Conservation (phyloP, 2,797 vertebrate genomes). For the Catamblyrhynchus diadema region DNA sequence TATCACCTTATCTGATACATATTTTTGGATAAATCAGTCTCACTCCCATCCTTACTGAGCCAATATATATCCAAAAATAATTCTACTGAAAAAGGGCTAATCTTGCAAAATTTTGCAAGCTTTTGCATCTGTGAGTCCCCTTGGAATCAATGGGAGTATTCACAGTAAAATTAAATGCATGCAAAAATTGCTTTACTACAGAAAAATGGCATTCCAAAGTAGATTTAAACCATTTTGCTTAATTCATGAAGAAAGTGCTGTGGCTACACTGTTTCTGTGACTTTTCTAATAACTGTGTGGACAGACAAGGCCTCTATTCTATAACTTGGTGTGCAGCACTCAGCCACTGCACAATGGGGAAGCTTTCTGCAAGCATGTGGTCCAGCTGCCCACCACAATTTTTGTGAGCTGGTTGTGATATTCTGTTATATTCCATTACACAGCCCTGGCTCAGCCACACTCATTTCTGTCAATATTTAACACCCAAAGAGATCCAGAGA, state of each 20-base stretch:
- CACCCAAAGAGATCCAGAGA: not conserved
- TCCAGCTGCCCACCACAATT: not conserved
- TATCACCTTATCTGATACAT: not conserved
- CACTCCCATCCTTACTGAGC: not conserved
- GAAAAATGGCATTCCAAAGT: conserved; percentile 16
- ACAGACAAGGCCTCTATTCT: not conserved
- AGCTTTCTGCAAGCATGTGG: not conserved
- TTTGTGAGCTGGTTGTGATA: not conserved
- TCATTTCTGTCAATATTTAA: not conserved
- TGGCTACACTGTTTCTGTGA: not conserved
- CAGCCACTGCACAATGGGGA: rapidly evolving
- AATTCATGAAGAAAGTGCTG: not conserved
- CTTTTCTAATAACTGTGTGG: not conserved
- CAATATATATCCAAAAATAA: not conserved
- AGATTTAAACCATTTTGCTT: conserved; percentile 8
- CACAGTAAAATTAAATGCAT: not conserved
- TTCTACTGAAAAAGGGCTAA: not conserved
- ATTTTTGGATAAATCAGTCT: not conserved
- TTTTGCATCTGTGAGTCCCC: not conserved
- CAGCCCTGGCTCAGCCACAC: not conserved
- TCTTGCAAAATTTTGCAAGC: not conserved
- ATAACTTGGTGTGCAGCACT: not conserved
- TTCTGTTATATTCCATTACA: not conserved
- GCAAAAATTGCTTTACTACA: not conserved
- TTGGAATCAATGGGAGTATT: conserved; percentile 18